phyloP scores from a whole-genome alignment of 2,113 vertebrate genomes.

The Myotis yumanensis region DNA sequence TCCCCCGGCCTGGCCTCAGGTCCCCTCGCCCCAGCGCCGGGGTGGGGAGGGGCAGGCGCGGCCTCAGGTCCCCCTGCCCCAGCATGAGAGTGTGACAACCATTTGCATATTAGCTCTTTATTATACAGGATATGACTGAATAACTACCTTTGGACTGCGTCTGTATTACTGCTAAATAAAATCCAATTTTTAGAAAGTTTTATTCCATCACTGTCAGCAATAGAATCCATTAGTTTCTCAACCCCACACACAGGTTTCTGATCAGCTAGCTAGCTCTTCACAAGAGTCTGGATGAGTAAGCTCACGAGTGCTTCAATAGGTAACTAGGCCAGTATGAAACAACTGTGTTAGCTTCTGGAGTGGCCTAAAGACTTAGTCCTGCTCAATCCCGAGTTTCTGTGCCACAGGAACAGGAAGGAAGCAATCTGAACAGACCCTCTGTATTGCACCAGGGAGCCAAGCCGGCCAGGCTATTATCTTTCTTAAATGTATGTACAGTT shows the following conservation, averaged over 20 bases:
- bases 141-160: neutral
- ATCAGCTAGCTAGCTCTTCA: neutral
- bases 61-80: too few relatives aligned
- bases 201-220: neutral
- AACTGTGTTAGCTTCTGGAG: neutral
- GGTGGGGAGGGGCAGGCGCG: too few relatives aligned
- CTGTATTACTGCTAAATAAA: neutral
- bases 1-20: too few relatives aligned
- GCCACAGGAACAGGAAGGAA: neutral
- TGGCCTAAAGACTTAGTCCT: neutral
- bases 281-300: neutral
- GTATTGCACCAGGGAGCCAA: neutral
- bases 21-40: too few relatives aligned
- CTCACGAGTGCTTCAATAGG: neutral
- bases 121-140: neutral
- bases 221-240: neutral
- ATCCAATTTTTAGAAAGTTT: neutral
- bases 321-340: neutral
- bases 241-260: neutral
- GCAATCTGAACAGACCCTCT: neutral
- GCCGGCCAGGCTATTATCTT: too few relatives aligned
- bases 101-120: too few relatives aligned
- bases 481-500: too few relatives aligned
- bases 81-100: too few relatives aligned
- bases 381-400: neutral